Evolutionary conservation across 1,140 invertebrate genomes (phyloP).

Genomic region (Bradysia coprophila): DNA sequence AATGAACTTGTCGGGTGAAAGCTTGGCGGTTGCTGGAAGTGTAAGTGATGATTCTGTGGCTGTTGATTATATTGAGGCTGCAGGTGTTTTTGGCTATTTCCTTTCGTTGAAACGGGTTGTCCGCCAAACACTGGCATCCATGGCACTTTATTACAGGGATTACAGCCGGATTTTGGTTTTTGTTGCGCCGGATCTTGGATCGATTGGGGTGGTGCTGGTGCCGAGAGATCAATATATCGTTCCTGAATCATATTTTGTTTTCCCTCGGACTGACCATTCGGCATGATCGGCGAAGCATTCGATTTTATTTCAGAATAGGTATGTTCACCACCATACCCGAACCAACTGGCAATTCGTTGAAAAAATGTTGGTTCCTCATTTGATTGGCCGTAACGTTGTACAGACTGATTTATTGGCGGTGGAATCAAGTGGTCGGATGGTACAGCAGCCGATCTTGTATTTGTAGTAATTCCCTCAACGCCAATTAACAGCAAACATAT

Average conservation of each 20-base stretch:
- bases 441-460: not conserved
- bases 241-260: slow-evolving; percentile 6
- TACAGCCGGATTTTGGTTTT: slow-evolving; percentile 33
- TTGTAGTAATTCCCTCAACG: not conserved
- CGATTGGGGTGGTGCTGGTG: not conserved
- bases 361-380: slow-evolving; percentile 9
- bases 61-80: not conserved
- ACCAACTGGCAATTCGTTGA: slow-evolving; percentile 19
- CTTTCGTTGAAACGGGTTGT: not conserved
- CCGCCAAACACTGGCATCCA: slow-evolving; percentile 47
- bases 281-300: too few relatives aligned
- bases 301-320: too few relatives aligned
- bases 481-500: too few relatives aligned
- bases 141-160: slow-evolving; percentile 53
- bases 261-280: not conserved
- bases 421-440: not conserved
- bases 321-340: slow-evolving; percentile 11
- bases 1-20: not conserved
- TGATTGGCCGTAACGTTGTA: not conserved
- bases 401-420: not conserved
- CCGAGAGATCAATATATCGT: slow-evolving; percentile 4
- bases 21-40: not conserved
- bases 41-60: not conserved
- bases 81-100: not conserved
- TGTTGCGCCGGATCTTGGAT: slow-evolving; percentile 13